Evolutionary conservation across 2,888 invertebrate species (phyloP).

Genomic region (Diarsia dahlii): DNA sequence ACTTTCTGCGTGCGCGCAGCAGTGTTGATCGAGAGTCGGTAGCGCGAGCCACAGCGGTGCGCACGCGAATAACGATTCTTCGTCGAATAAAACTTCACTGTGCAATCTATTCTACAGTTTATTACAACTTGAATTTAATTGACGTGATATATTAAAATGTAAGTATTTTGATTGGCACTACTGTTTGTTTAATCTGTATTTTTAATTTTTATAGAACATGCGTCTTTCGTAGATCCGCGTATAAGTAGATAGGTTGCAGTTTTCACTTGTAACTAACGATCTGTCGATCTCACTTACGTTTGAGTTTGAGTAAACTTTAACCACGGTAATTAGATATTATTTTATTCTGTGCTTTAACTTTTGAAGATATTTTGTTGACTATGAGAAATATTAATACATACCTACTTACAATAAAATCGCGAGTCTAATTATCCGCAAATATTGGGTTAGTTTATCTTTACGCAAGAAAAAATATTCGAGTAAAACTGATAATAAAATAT

Average conservation of each 20-base stretch:
- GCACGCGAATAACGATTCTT: slow-evolving; percentile 74
- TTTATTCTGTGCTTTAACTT: too few relatives aligned
- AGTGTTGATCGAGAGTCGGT: slow-evolving; percentile 70
- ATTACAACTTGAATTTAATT: slow-evolving; percentile 49
- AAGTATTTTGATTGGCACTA: slow-evolving; percentile 45
- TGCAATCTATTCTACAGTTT: slow-evolving; percentile 58
- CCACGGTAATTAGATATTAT: too few relatives aligned
- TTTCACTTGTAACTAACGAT: slow-evolving; percentile 32
- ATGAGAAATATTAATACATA: background rate
- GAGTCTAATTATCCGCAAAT: too few relatives aligned
- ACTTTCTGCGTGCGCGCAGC: slow-evolving; percentile 63
- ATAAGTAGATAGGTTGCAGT: background rate
- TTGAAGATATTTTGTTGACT: background rate
- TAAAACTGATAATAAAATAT: background rate
- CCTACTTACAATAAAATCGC: too few relatives aligned
- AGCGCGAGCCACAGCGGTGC: slow-evolving; percentile 74
- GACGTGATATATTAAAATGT: slow-evolving; percentile 58
- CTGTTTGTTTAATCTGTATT: background rate
- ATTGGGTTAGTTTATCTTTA: too few relatives aligned
- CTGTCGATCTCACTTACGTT: slow-evolving; percentile 19
- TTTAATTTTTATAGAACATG: background rate
- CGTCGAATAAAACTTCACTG: slow-evolving; percentile 42
- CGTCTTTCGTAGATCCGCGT: background rate
- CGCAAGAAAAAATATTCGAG: background rate
- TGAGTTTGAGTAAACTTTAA: background rate